Conservation (phyloP, 2,113 vertebrate genomes). For the Talpa occidentalis region DNA sequence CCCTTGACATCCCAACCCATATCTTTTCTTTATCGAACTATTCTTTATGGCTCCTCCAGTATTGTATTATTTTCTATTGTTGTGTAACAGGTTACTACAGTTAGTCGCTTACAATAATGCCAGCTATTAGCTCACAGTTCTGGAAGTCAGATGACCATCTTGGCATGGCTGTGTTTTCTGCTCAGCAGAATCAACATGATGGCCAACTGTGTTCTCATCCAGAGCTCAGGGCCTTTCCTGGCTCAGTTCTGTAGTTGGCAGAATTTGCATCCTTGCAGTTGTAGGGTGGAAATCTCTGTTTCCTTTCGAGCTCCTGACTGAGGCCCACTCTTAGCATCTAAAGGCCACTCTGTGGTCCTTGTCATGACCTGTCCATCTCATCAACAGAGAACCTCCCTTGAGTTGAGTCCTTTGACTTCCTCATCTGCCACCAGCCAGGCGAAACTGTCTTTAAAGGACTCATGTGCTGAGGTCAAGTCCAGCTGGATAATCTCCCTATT, state of each 20-base stretch:
- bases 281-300: not conserved
- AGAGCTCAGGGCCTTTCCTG: not conserved
- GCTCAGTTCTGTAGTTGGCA: not conserved
- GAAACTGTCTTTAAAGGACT: not conserved
- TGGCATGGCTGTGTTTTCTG: not conserved
- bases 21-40: not conserved
- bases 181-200: not conserved
- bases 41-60: not conserved
- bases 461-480: not conserved
- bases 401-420: not conserved
- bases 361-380: not conserved
- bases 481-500: not conserved
- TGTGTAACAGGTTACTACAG: not conserved
- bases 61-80: not conserved
- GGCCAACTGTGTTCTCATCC: rapidly evolving
- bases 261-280: not conserved
- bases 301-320: not conserved
- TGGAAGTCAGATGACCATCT: not conserved
- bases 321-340: not conserved
- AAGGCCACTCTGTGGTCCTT: not conserved
- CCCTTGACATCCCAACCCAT: not conserved
- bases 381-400: not conserved
- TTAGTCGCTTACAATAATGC: not conserved
- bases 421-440: not conserved
- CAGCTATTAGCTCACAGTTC: not conserved